Percentiles rank a stretch among this genome's conserved stretches.
phyloP scores from a whole-genome alignment of 2,888 invertebrate species.

The Patella depressa region DNA sequence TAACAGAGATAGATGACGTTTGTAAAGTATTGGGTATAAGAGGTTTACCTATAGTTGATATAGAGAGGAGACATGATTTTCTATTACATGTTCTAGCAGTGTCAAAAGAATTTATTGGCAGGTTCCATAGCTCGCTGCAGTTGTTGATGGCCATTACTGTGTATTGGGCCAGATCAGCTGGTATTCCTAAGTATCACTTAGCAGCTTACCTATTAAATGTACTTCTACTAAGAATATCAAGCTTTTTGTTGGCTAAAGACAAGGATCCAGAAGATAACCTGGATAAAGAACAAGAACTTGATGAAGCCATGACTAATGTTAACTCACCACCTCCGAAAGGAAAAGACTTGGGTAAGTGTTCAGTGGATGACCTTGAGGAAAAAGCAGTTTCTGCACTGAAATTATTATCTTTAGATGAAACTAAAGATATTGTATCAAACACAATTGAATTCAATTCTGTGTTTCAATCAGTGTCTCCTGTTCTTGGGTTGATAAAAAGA shows the following conservation, averaged over 20 bases:
- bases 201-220: background rate
- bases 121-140: background rate
- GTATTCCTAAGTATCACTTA: slow-evolving; percentile 4
- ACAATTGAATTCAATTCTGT: background rate
- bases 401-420: background rate
- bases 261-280: background rate
- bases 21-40: background rate
- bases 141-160: background rate
- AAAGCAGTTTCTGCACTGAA: background rate
- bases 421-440: background rate
- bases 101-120: slow-evolving; percentile 1
- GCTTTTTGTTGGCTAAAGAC: background rate
- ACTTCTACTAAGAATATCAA: background rate
- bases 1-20: background rate
- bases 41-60: background rate
- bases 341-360: background rate
- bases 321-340: too few species aligned
- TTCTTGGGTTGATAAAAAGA: slow-evolving; percentile 16
- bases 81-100: slow-evolving; percentile 22
- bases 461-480: background rate
- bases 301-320: background rate
- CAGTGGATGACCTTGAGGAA: background rate
- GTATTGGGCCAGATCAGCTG: background rate
- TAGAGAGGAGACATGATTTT: slow-evolving; percentile 9
- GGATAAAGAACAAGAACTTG: background rate